A percentile compares a stretch with the other conserved stretches of the same genome.
Conservation (phyloP, 2,888 invertebrate species). For the Pterobdella sp. region DNA sequence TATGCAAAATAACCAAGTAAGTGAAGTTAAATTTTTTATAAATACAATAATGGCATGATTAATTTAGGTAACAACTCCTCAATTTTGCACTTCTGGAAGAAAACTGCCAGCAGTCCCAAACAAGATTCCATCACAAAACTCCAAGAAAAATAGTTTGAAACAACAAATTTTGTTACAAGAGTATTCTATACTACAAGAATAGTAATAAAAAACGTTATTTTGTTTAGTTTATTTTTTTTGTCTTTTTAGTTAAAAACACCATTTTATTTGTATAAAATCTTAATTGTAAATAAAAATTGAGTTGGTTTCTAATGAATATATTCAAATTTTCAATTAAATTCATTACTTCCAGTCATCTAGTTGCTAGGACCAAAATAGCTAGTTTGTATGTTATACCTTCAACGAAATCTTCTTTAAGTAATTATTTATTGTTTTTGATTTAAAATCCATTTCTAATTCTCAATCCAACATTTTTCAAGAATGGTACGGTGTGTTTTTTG, state of each 20-base stretch:
- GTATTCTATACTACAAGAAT: slow-evolving; percentile 25
- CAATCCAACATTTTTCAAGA: slow-evolving; percentile 49
- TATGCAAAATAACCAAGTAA: slow-evolving; percentile 11
- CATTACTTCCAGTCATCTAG: slow-evolving; percentile 32
- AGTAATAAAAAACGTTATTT: neutral
- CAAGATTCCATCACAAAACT: neutral
- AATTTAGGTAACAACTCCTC: slow-evolving; percentile 1
- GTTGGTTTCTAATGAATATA: neutral
- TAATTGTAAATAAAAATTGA: neutral
- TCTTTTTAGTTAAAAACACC: neutral
- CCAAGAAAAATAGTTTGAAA: slow-evolving; percentile 2
- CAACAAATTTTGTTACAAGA: slow-evolving; percentile 22
- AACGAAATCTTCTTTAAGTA: slow-evolving; percentile 46
- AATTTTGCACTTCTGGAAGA: slow-evolving; percentile 20
- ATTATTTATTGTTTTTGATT: slow-evolving; percentile 35
- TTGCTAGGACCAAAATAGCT: slow-evolving; percentile 67
- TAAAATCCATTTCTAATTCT: neutral
- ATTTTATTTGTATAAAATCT: no score
- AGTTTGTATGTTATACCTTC: slow-evolving; percentile 90
- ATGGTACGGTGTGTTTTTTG: slow-evolving; percentile 84
- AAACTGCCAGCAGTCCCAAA: slow-evolving; percentile 26
- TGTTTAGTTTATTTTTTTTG: neutral
- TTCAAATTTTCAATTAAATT: neutral
- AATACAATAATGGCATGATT: neutral
- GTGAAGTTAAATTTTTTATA: slow-evolving; percentile 7